phyloP scores from a whole-genome alignment of 2,113 vertebrate species.

The Diadophis punctatus region DNA sequence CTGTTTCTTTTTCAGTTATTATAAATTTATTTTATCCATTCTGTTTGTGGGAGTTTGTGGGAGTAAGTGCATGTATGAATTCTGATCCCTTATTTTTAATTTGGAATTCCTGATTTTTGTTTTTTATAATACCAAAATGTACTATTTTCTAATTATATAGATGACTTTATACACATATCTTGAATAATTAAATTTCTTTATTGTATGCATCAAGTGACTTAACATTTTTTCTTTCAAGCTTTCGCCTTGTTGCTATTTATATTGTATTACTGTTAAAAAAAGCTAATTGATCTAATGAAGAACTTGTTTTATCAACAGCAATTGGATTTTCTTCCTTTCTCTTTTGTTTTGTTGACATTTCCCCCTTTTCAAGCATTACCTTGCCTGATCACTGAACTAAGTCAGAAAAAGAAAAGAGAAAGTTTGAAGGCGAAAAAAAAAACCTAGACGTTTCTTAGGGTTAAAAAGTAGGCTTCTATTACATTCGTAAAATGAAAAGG shows the following conservation, averaged over 20 bases:
- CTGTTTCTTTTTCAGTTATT: neutral
- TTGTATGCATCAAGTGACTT: neutral
- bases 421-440: neutral
- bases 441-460: neutral
- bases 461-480: neutral
- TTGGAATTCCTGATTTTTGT: neutral
- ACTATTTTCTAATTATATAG: neutral
- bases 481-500: neutral
- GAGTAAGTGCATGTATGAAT: neutral
- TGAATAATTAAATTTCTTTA: neutral
- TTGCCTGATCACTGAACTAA: neutral
- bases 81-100: neutral
- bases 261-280: neutral
- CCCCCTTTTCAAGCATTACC: neutral
- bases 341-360: neutral
- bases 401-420: neutral
- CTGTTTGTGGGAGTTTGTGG: neutral
- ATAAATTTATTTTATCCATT: neutral
- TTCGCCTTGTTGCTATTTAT: neutral
- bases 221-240: neutral
- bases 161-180: neutral
- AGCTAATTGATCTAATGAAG: neutral
- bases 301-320: neutral
- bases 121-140: neutral
- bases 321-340: neutral